Conservation (phyloP, 2,113 vertebrate genomes). For the Spheniscus mendiculus region DNA sequence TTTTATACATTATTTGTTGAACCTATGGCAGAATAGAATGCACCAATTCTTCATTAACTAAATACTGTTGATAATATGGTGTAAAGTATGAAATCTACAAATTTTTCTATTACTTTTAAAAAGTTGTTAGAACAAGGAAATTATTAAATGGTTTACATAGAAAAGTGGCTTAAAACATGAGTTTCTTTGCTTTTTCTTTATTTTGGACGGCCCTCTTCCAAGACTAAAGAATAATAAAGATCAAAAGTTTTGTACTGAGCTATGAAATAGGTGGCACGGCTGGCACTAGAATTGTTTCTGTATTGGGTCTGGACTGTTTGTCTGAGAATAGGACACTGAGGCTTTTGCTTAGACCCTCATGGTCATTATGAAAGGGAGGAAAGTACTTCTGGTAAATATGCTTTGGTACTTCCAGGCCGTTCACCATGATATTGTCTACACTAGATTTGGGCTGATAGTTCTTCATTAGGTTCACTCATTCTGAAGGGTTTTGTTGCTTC, state of each 20-base stretch:
- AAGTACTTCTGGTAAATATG: not conserved
- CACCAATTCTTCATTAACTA: not conserved
- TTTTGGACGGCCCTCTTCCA: not conserved
- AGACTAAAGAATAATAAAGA: not conserved
- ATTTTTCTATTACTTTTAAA: not conserved
- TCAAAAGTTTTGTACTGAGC: not conserved
- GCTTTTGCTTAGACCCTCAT: not conserved
- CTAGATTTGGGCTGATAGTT: not conserved
- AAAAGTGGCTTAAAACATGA: not conserved
- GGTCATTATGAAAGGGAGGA: not conserved
- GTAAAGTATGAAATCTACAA: not conserved
- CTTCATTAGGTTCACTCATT: not conserved
- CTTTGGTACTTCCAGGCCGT: rapidly evolving
- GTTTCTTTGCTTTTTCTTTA: not conserved
- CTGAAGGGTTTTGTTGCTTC: not conserved
- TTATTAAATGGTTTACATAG: not conserved
- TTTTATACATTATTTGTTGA: not conserved
- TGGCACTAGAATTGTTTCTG: not conserved
- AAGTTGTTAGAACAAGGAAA: not conserved
- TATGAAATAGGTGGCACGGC: not conserved
- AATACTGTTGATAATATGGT: not conserved
- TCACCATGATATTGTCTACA: not conserved
- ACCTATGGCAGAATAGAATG: not conserved
- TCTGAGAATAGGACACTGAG: not conserved
- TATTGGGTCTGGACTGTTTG: not conserved